Conservation (phyloP, 2,888 invertebrate genomes). For the Onthophagus sagittarius region DNA sequence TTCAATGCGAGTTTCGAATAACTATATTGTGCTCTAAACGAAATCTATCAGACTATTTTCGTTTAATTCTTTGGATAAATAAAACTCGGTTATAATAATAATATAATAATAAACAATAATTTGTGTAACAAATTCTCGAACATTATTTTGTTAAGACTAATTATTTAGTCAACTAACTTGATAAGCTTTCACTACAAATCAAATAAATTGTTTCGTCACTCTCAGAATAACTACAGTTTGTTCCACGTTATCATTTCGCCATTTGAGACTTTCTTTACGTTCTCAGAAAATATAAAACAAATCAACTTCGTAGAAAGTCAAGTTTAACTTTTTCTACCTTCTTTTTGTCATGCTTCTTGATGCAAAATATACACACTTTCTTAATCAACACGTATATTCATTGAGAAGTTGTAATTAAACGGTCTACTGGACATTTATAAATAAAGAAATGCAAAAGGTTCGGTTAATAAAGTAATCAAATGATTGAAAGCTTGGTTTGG, state of each 20-base stretch:
- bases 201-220: background rate
- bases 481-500: no score
- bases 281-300: background rate
- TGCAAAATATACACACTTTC: background rate
- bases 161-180: background rate
- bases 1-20: background rate
- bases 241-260: background rate
- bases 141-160: no score
- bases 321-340: background rate
- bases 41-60: no score
- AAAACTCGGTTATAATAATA: no score
- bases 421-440: no score
- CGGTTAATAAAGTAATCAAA: no score
- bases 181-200: background rate
- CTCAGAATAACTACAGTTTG: background rate
- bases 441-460: no score
- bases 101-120: no score
- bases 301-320: background rate
- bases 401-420: background rate
- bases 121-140: no score
- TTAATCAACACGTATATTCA: background rate
- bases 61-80: no score
- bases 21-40: background rate
- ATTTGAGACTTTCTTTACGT: background rate
- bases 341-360: background rate